Conservation (phyloP, 2,113 vertebrate species). For the Cyanoramphus novaezelandiae region DNA sequence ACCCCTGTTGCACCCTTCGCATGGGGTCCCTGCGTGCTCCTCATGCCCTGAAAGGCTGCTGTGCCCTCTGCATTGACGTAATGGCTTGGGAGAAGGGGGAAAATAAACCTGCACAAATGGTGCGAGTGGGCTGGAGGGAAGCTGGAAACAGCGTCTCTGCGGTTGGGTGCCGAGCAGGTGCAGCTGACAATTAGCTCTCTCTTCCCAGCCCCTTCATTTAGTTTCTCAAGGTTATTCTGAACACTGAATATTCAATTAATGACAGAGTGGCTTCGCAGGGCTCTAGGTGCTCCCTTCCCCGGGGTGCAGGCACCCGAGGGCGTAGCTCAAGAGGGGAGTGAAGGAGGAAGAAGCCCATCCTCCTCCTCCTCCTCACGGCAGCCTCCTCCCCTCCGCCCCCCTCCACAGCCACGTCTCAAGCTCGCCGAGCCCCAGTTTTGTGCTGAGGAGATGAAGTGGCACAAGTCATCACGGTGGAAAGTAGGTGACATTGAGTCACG, state of each 20-base stretch:
- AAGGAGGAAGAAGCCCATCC: background rate
- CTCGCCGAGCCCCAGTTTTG: background rate
- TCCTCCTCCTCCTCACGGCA: background rate
- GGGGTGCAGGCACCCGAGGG: background rate
- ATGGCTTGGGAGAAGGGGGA: background rate
- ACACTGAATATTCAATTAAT: constrained; percentile 69
- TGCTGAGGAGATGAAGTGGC: background rate
- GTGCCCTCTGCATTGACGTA: constrained; percentile 28
- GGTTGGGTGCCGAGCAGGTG: constrained; percentile 47
- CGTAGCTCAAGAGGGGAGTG: background rate
- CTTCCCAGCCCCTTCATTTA: constrained; percentile 65
- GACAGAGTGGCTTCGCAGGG: constrained; percentile 41
- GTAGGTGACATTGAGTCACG: constrained; percentile 49
- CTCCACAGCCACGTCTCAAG: background rate
- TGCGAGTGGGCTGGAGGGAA: constrained; percentile 58
- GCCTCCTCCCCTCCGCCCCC: background rate
- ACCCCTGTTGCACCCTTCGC: accelerated
- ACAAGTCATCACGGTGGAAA: constrained; percentile 3
- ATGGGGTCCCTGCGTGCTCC: accelerated
- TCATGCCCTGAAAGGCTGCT: background rate
- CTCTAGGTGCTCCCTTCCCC: background rate
- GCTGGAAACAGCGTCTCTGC: constrained; percentile 29
- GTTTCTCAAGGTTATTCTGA: constrained; percentile 71
- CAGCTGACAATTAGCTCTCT: constrained; percentile 67
- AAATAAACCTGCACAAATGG: background rate